Evolutionary conservation across 2,888 invertebrate genomes (phyloP), one percentile per base, ranked within the genome.

Genomic region (Drosophila peninsularis): DNA sequence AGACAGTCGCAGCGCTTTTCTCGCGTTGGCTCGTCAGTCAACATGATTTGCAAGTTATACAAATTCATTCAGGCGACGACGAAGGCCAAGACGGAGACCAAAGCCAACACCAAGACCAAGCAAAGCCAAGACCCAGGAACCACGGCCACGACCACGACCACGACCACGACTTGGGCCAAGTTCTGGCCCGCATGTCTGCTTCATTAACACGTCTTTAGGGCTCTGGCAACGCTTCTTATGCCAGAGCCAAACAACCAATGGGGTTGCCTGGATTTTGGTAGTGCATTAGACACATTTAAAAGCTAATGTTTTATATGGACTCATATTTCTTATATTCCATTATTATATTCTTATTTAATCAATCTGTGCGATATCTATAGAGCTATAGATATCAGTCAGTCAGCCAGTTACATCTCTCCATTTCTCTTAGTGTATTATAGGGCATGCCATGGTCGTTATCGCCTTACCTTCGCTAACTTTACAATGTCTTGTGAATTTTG

Each of bases 31-130:
- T 71, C 66, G 86, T 89, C 87, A 81, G 83, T 88, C 88, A 82
- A 85, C 88, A 89, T 85, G 85, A 85, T 89, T 85, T 85, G 85
- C 84, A 85, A 85, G 76, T 84, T 82, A 78, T 81, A 77, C 88
- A 88, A 82, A 85, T 85, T 89, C 87, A 87, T 87, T 88, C 89
- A 87, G 83, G 61, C 67, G 27, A 52, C 62, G 57, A 66, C 24
- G 47, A 47, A 27, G 55, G 47, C 57, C 41, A 56, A 53, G 45
- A 47, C 63, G 41, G 17, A 47, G 53, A 64, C 50, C 42, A 34
- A 44, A 37, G 52, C 34, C 45, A 19, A 19, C 45, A 63, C 44
- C 42, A 30, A 17, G 62, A 64, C 42, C 24, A 24, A 24, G 24
- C 24, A 5, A 57, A 44, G 41, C 54, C 55, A 60, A 50, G 79